Percentiles rank a stretch among this genome's conserved stretches.
Conservation (phyloP, 2,797 vertebrate genomes). For the Platalea minor region DNA sequence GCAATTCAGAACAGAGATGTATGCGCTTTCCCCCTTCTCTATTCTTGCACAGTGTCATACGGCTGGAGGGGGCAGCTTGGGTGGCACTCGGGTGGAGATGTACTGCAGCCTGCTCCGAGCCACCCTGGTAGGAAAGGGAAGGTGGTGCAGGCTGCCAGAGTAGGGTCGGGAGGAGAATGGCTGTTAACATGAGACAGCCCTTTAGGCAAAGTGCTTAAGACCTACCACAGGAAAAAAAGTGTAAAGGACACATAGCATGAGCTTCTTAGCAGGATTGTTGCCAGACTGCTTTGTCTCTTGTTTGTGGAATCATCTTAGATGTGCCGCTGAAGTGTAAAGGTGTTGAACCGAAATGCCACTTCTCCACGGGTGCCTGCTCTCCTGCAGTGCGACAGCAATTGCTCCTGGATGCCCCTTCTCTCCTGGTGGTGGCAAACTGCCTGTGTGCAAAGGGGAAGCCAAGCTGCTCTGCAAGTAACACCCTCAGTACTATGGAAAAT, state of each 20-base stretch:
- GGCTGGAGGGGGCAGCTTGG: background rate
- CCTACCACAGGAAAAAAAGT: background rate
- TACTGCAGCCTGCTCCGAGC: background rate
- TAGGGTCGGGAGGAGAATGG: background rate
- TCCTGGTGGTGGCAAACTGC: background rate
- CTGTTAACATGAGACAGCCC: background rate
- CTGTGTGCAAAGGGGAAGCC: background rate
- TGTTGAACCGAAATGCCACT: background rate
- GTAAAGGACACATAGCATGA: background rate
- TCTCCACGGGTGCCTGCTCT: background rate
- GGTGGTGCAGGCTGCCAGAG: background rate
- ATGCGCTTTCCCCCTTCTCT: background rate
- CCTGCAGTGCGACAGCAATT: background rate
- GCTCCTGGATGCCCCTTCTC: background rate
- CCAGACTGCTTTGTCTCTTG: conserved; percentile 26
- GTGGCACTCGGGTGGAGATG: background rate
- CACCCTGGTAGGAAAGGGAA: background rate
- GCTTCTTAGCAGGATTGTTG: background rate
- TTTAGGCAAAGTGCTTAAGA: background rate
- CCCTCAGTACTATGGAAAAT: background rate
- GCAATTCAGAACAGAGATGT: background rate
- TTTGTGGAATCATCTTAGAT: background rate
- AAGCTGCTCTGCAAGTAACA: background rate
- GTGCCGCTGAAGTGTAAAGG: background rate
- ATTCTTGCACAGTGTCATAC: background rate